Evolutionary conservation across 2,113 vertebrate species (phyloP), one percentile per base, ranked within the genome.

Genomic region (Marmota monax): DNA sequence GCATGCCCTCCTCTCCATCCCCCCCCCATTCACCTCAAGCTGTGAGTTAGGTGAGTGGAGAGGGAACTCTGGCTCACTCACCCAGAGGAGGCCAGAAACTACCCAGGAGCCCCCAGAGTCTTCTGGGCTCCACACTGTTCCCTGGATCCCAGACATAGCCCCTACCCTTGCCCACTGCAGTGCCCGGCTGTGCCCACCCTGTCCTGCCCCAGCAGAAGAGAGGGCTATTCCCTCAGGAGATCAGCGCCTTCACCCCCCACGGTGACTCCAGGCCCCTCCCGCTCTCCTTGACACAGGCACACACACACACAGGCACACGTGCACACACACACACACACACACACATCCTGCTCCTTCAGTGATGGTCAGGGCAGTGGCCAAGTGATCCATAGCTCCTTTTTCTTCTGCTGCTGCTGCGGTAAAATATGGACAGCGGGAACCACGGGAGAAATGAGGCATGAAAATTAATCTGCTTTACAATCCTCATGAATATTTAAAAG

Each of bases 401-500:
- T 67, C 95, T 98, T 97, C 73, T 78, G 63, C 72, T 97, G 80
- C 91, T 72, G 53, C 0, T 69, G 45, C 0, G 0, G 93, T 98
- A 90, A 98, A 98, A 98, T 98, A 98, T 95, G 97, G 97, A 96
- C 97, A 93, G 96, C 58, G 5, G 97, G 95, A 97, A 84, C 67
- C 95, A 90, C 90, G 53, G 92, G 97, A 98, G 98, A 98, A 98
- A 97, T 84, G 92, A 98, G 97, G 98, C 98, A 98, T 98, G 98
- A 98, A 98, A 98, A 98, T 98, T 98, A 98, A 98, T 98, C 97
- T 98, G 97, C 98, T 98, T 98, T 98, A 96, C 72, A 96, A 94
- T 92, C 97, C 94, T 98, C 97, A 98, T 98, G 97, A 98, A 99
- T 99, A 98, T 98, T 98, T 98, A 98, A 97, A 90, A 95, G 7